Base-by-base conservation (phyloP, 2,797 vertebrate genomes). In the Trachurus trachurus region DNA sequence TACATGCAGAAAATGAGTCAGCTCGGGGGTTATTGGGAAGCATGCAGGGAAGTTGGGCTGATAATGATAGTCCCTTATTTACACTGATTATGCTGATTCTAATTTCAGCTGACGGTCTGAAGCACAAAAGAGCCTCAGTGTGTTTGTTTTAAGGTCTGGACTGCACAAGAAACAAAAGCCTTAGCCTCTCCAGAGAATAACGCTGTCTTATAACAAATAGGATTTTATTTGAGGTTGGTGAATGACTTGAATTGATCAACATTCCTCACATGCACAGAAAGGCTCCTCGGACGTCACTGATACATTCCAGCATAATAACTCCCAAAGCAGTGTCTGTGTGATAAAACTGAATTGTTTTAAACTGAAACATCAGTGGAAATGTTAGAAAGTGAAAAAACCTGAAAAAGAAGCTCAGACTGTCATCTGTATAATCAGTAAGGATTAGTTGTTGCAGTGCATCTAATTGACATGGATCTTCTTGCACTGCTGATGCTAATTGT, bases 111-210 rank as follows among this genome's bases (percentile, higher is more conserved):
- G 71, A 81, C 44, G 10, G 66, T 69, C 22, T 60, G 9, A 76
- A 71, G 63, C 67, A 87, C 84, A 88, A 83, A 86, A 49, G 69
- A 58, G 79, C 56, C 76, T 88, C 71, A 67, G 75, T 79, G 58
- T 45, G 75, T 87, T 80, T 78, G 71, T 83, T 75, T 75, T 76
- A 83, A 81, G 22, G 75, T 76, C 65, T 57, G 73, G 73, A 83
- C 71, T 78, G 75, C 58, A 60, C 39, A 8, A 37, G 61, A 81
- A 85, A 71, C 80, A 69, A 76, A 72, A 81, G 39, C 22, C 56
- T 83, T 71, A 60, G 78, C 77, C 62, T 77, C 84, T 57, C 70
- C 76, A 66, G 11, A 75, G 57, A 49, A 29, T 76, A 75, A 76
- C 54, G 61, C 66, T 74, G 53, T 66, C 54, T 65, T 52, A 65